These are phyloP conservation scores for Odontamblyopus lacepedii DNA, from an alignment of 2,797 vertebrate genomes.

Conservation along the genomic window DNA sequence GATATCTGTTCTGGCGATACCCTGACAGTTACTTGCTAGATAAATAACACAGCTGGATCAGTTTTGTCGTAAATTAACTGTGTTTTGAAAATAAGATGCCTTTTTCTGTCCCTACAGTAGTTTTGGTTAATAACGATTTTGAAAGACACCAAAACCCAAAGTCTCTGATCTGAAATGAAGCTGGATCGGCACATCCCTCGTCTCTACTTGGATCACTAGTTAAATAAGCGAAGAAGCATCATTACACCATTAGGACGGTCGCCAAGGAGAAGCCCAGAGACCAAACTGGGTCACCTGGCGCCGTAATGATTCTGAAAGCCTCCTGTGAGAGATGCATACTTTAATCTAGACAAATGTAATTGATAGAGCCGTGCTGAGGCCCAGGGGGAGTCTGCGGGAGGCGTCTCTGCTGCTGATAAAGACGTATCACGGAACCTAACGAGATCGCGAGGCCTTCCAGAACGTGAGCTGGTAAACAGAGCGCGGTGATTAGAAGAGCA, in stretches of 20 bases:
- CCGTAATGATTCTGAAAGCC: conserved; percentile 16
- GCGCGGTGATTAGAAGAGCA: conserved; percentile 12
- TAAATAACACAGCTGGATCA: too few species aligned
- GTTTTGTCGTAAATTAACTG: too few species aligned
- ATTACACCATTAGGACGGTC: background rate
- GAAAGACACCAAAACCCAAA: too few species aligned
- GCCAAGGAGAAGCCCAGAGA: background rate
- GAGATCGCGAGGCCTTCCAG: conserved; percentile 39
- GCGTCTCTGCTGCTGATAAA: conserved; percentile 46
- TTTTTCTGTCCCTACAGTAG: too few species aligned
- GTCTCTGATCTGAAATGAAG: too few species aligned
- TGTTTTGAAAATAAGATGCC: too few species aligned
- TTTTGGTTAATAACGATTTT: too few species aligned
- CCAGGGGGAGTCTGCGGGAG: conserved; percentile 13
- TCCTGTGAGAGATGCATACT: conserved; percentile 22
- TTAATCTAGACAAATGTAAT: conserved; percentile 37
- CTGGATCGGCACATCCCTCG: too few species aligned
- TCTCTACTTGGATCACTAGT: background rate
- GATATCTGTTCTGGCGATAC: too few species aligned
- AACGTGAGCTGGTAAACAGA: conserved; percentile 45
- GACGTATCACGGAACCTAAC: conserved; percentile 51
- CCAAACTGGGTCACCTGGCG: conserved; percentile 26
- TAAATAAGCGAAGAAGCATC: background rate
- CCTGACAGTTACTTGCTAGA: too few species aligned
- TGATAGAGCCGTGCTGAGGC: conserved; percentile 30